phyloP scores from a whole-genome alignment of 2,888 invertebrate species.

The Chrysopilus asiliformis region DNA sequence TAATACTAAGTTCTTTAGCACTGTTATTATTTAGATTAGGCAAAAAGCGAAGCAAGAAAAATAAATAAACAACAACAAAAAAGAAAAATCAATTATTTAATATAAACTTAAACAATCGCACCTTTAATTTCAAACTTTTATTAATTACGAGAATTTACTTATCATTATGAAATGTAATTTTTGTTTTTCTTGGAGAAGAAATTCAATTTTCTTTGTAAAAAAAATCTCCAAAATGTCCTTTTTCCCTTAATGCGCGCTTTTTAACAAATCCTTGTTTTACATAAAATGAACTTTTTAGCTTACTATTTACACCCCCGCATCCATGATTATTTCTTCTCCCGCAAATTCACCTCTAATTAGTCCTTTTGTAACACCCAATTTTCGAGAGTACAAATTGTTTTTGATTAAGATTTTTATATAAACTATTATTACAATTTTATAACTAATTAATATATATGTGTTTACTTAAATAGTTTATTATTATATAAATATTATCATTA shows the following conservation, averaged over 20 bases:
- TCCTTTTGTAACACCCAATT: conserved; percentile 20
- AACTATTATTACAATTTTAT: conserved; percentile 18
- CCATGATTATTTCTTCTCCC: neutral
- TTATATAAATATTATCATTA: conserved; percentile 9
- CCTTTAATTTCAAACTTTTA: conserved; percentile 3
- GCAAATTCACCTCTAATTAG: neutral
- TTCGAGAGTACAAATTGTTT: conserved; percentile 38
- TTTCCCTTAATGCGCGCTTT: too few relatives aligned
- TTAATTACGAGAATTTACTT: neutral
- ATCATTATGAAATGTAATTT: too few relatives aligned
- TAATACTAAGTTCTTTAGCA: too few relatives aligned
- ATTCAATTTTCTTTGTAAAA: too few relatives aligned
- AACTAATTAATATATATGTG: conserved; percentile 13
- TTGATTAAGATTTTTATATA: conserved; percentile 26
- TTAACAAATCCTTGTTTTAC: neutral
- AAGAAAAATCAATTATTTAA: too few relatives aligned
- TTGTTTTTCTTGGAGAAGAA: neutral
- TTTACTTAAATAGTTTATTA: conserved; percentile 13
- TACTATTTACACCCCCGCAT: conserved; percentile 1
- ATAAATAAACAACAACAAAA: too few relatives aligned
- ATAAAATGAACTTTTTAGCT: neutral
- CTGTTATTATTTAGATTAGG: too few relatives aligned
- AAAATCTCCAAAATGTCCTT: too few relatives aligned
- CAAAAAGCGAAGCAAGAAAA: too few relatives aligned
- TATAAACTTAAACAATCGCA: conserved; percentile 12